phyloP scores from a whole-genome alignment of 1,140 invertebrate species.

The Apocrypta bakeri region DNA sequence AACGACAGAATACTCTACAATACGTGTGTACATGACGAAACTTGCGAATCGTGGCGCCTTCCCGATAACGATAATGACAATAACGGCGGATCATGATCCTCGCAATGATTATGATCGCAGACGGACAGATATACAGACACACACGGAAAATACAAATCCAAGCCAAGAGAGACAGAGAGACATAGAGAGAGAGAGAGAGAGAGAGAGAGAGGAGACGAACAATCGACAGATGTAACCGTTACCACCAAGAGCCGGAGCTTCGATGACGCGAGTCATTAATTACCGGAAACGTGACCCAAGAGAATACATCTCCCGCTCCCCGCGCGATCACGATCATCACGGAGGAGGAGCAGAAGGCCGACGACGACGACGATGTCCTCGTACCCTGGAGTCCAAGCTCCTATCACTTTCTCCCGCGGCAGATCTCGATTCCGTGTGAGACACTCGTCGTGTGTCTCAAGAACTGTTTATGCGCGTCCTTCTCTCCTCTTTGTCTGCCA shows the following conservation, averaged over 20 bases:
- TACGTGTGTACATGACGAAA: background rate
- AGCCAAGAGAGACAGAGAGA: background rate
- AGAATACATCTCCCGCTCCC: background rate
- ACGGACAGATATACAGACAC: constrained; percentile 5
- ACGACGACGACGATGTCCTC: constrained; percentile 50
- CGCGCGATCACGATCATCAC: constrained; percentile 59
- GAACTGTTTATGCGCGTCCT: constrained; percentile 40
- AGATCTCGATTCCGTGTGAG: constrained; percentile 46
- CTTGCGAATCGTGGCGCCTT: constrained; percentile 10
- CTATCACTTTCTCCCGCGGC: constrained; percentile 61
- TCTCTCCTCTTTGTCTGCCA: background rate
- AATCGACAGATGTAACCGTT: constrained; percentile 68
- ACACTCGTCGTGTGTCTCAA: background rate
- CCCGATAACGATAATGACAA: constrained; percentile 46
- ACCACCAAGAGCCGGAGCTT: constrained; percentile 43
- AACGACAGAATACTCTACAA: too few species aligned
- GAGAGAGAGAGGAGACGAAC: constrained; percentile 54
- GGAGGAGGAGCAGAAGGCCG: constrained; percentile 51
- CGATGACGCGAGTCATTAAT: constrained; percentile 71
- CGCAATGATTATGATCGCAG: constrained; percentile 46
- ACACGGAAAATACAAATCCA: background rate
- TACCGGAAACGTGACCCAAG: constrained; percentile 68
- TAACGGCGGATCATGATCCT: constrained; percentile 41
- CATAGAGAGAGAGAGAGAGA: constrained; percentile 11
- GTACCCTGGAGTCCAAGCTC: constrained; percentile 53